A percentile compares a stretch with the other conserved stretches of the same genome.
Evolutionary conservation across 2,113 vertebrate species (phyloP).

Genomic region (Pelmatolapia mariae): DNA sequence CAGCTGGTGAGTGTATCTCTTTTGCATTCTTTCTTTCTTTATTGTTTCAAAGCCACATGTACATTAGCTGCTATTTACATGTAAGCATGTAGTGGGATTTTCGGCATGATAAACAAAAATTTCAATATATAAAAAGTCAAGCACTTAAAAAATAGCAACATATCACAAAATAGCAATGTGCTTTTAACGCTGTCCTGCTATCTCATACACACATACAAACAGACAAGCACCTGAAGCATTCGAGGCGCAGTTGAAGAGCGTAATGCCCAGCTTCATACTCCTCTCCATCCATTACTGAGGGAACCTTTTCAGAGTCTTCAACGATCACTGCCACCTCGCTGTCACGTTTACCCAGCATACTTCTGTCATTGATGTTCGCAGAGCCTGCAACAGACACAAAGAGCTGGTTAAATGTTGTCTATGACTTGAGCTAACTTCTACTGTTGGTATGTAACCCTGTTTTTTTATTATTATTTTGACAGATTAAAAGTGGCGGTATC

Average conservation of each 20-base stretch:
- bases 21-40: not conserved
- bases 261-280: conserved; percentile 83
- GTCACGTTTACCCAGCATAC: conserved; percentile 97
- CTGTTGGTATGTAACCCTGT: not conserved
- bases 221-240: conserved; percentile 84
- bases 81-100: not conserved
- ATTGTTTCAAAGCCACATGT: not conserved
- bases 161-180: not conserved
- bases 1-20: not conserved
- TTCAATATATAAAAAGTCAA: not conserved
- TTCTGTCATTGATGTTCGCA: conserved; percentile 97
- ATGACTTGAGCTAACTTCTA: not conserved
- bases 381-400: conserved; percentile 74
- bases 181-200: not conserved
- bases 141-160: accelerated
- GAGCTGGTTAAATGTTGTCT: not conserved
- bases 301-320: conserved; percentile 80
- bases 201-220: not conserved
- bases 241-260: conserved; percentile 82
- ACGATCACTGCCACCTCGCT: conserved; percentile 92
- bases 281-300: conserved; percentile 85
- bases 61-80: not conserved
- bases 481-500: not conserved
- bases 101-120: accelerated
- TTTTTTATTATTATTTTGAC: not conserved